Base-by-base conservation (phyloP, 2,888 invertebrate genomes). In the Pachydiplax longipennis region DNA sequence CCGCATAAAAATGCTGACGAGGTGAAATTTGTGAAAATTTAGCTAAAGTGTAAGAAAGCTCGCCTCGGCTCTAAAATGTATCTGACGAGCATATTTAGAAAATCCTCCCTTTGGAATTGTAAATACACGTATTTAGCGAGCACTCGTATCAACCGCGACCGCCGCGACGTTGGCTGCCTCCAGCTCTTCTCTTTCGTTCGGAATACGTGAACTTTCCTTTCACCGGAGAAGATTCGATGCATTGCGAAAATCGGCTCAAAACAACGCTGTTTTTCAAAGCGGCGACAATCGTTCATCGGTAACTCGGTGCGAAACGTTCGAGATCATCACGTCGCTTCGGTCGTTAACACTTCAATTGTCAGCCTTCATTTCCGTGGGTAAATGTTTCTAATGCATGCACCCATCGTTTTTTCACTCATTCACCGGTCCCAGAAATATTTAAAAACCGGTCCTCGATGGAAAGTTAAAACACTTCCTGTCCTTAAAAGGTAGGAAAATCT, bases 371-470 rank as follows among this genome's bases (percentile, higher is more conserved):
- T 25, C 73, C 73, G 13, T 18, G 31, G 15, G 25, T 13, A 73
- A 73, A 3, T 31, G 73, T 73, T 31, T 31, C 31, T 25, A 25
- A 31, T 31, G 73, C 73, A 13, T 25, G 31, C 31, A 13, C 10
- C 25, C 31, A 31, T 31, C 31, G 25, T 65, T 73, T 73, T 73
- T 73, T 31, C n/a, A 25, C 22, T 13, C 25, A 31, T 73, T 31
- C 31, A 31, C 31, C 2, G 73, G 73, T 40, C 87, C 87, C 35
- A 87, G 61, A 87, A 61, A 87, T 87, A 37, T 61, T 61, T 87
- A 61, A 87, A 87, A 87, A 87, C 87, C 87, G 87, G 87, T 87
- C 87, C 87, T 37, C 15, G 61, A 87, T 87, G 87, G 87, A 87
- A 87, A 87, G 87, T 65, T 87, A 87, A 87, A 87, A 87, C 82